Conservation (phyloP, 2,797 vertebrate species). For the Sebastes variabilis region DNA sequence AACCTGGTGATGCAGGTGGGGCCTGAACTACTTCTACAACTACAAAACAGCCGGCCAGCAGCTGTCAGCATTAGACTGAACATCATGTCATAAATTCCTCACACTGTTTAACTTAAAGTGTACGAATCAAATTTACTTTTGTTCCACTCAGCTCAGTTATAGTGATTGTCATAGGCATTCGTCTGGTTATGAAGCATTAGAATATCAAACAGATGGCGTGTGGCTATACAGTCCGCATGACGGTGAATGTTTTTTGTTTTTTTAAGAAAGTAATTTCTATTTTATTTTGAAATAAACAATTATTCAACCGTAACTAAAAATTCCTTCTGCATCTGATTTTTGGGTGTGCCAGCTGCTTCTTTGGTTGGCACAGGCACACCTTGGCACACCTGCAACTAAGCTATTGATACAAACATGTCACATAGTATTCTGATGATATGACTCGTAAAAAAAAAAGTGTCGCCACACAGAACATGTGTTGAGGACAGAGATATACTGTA, state of each 20-base stretch:
- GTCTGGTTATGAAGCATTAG: not conserved
- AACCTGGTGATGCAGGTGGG: slow-evolving; percentile 49
- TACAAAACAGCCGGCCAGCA: slow-evolving; percentile 14
- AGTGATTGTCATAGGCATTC: not conserved
- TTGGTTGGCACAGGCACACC: not conserved
- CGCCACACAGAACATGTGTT: not conserved
- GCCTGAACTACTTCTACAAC: slow-evolving; percentile 11
- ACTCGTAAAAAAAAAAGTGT: not conserved
- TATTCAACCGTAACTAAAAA: not conserved
- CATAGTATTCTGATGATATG: not conserved
- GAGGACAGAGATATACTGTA: not conserved
- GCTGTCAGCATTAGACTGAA: not conserved
- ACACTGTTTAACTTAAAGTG: not conserved
- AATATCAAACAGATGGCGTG: not conserved
- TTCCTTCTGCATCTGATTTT: not conserved
- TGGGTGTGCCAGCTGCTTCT: not conserved
- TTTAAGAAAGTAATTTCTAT: not conserved
- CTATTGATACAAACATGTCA: not conserved
- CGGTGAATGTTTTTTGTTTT: not conserved
- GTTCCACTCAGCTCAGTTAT: not conserved
- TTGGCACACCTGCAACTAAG: no score
- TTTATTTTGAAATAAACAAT: not conserved
- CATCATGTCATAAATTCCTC: not conserved
- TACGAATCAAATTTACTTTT: not conserved
- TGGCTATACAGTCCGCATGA: not conserved